phyloP scores from a whole-genome alignment of 1,140 invertebrate genomes.

The Euwallacea similis region DNA sequence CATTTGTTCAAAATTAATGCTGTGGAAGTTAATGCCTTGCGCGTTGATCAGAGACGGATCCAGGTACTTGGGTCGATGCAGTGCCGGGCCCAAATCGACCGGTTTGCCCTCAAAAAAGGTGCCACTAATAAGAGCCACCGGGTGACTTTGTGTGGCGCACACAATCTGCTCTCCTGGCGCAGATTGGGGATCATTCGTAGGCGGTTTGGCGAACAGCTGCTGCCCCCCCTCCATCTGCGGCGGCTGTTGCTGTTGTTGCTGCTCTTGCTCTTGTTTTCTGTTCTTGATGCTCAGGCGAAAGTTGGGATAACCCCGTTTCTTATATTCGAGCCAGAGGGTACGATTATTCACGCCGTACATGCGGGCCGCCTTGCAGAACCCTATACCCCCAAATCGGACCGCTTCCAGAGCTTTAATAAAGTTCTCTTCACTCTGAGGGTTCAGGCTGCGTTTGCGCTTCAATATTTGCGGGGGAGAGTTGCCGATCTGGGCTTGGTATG shows the following conservation, averaged over 20 bases:
- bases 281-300: constrained; percentile 73
- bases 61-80: constrained; percentile 58
- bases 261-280: constrained; percentile 61
- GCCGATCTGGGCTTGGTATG: constrained; percentile 33
- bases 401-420: constrained; percentile 77
- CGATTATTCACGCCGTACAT: constrained; percentile 82
- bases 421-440: constrained; percentile 77
- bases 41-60: constrained; percentile 55
- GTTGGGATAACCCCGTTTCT: constrained; percentile 77
- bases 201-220: not conserved
- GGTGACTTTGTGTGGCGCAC: constrained; percentile 48
- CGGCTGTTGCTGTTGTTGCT: constrained; percentile 33
- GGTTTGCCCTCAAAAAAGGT: constrained; percentile 63
- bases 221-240: not conserved
- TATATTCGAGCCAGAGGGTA: constrained; percentile 81
- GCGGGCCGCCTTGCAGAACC: constrained; percentile 80
- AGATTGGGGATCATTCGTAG: not conserved
- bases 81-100: constrained; percentile 55
- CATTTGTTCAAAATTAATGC: constrained; percentile 73
- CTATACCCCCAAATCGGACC: constrained; percentile 77
- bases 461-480: constrained; percentile 43
- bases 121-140: constrained; percentile 56
- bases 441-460: constrained; percentile 65
- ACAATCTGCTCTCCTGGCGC: constrained; percentile 13
- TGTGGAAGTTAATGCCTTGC: constrained; percentile 68